Conservation (phyloP, 2,888 invertebrate species). For the Cactoblastis cactorum region DNA sequence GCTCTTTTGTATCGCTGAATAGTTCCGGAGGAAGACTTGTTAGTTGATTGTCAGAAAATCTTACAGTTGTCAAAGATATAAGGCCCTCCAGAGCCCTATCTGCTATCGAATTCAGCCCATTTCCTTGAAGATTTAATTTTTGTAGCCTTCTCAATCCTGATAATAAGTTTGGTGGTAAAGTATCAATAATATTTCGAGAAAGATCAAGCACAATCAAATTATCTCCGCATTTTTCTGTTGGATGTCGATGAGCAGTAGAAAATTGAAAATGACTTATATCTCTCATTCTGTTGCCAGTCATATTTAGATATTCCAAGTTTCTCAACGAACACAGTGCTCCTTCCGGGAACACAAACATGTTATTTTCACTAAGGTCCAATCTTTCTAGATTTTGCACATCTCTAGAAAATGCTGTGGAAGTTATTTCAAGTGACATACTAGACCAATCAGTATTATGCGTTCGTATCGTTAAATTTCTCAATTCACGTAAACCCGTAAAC, state of each 20-base stretch:
- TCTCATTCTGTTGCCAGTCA: conserved; percentile 88
- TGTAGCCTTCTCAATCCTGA: conserved; percentile 85
- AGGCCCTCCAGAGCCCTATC: conserved; percentile 89
- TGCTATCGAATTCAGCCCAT: conserved; percentile 86
- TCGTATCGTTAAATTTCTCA: conserved; percentile 88
- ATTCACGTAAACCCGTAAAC: conserved; percentile 87
- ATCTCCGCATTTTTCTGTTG: conserved; percentile 84
- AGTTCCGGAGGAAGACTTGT: conserved; percentile 89
- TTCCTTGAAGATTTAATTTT: conserved; percentile 87
- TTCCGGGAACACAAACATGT: conserved; percentile 88
- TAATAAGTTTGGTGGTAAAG: conserved; percentile 84
- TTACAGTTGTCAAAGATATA: conserved; percentile 84
- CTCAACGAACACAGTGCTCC: conserved; percentile 87
- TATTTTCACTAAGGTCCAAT: conserved; percentile 88
- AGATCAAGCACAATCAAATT: conserved; percentile 85
- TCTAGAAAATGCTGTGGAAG: conserved; percentile 85
- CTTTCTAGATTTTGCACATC: conserved; percentile 86
- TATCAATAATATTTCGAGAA: conserved; percentile 88
- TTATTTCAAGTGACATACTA: conserved; percentile 87
- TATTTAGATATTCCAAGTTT: conserved; percentile 86
- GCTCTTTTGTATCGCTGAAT: conserved; percentile 86
- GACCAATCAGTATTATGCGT: conserved; percentile 93
- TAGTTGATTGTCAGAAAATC: conserved; percentile 89
- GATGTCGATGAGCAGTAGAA: conserved; percentile 76
- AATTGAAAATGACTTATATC: conserved; percentile 87